Conservation (phyloP, 2,113 vertebrate genomes). For the Aspidoscelis tigris region DNA sequence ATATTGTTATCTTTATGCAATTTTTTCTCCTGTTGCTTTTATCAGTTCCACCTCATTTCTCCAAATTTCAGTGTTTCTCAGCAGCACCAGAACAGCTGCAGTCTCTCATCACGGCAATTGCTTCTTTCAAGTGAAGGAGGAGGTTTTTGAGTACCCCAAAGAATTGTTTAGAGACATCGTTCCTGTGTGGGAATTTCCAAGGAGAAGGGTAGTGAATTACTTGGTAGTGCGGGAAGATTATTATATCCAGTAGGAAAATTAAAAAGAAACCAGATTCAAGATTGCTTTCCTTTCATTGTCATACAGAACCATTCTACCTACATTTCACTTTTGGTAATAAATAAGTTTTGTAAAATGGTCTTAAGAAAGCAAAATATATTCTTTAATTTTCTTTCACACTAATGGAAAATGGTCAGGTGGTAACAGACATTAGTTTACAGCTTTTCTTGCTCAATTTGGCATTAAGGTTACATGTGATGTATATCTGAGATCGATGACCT, state of each 20-base stretch:
- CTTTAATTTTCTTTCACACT: background rate
- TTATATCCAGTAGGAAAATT: background rate
- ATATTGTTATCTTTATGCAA: background rate
- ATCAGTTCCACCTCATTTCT: background rate
- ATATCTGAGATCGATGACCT: background rate
- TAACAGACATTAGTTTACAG: background rate
- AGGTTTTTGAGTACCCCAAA: slow-evolving; percentile 14
- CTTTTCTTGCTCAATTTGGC: background rate
- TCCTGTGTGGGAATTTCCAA: slow-evolving; percentile 16
- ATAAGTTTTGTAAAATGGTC: background rate
- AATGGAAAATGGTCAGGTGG: background rate
- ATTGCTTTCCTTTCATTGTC: background rate
- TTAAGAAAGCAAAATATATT: slow-evolving; percentile 8
- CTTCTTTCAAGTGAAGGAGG: slow-evolving; percentile 20
- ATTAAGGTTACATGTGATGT: background rate
- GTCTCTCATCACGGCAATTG: slow-evolving; percentile 18
- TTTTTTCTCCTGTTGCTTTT: background rate
- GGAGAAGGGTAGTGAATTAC: slow-evolving; percentile 6
- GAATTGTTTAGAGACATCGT: slow-evolving; percentile 23
- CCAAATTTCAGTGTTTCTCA: background rate
- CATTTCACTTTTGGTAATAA: background rate
- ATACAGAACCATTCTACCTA: background rate
- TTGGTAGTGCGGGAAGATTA: background rate
- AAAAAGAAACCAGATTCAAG: background rate
- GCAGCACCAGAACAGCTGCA: background rate